phyloP scores from a whole-genome alignment of 2,113 vertebrate species.

The crab-eating macaque (Macaca fascicularis) region T2T-MFA8v1.1 NC_088379.1:126195001-126195500 shows the following conservation, averaged over 20 bases:
- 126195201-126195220: not conserved
- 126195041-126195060: not conserved
- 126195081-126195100: not conserved
- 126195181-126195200: not conserved
- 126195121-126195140: not conserved
- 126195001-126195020: not conserved
- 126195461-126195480: not conserved
- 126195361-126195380: not conserved
- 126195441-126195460: not conserved
- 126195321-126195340: not conserved
- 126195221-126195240: not conserved
- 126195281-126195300: not conserved
- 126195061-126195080: not conserved
- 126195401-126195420: not conserved
- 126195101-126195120: not conserved
- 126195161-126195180: not conserved
- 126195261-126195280: not conserved
- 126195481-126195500: not conserved
- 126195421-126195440: not conserved
- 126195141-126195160: not conserved
- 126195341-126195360: not conserved
- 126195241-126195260: not conserved
- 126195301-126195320: not conserved
- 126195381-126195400: not conserved
- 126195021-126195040: not conserved